Evolutionary conservation across 2,113 vertebrate genomes (phyloP), one percentile per base, ranked within the genome.

Genomic region (Callipepla californica): DNA sequence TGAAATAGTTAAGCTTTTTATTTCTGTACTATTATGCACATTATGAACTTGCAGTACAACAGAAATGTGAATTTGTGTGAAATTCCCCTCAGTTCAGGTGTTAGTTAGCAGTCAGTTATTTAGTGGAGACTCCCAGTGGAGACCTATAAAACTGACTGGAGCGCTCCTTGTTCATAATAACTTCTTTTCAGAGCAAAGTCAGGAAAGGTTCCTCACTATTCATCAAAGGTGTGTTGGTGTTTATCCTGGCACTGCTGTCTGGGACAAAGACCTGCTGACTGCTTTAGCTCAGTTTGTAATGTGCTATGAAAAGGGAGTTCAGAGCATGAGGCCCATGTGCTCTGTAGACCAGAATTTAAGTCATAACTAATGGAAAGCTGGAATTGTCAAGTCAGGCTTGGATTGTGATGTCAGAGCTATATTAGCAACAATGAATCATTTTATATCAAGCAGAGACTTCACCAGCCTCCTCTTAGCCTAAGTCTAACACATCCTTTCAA

Each of bases 191-290:
- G 69, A 92, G 42, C 58, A 44, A 34, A 44, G 59, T 57, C 42
- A 42, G 55, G 44, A 88, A 93, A 40, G 51, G 50, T 87, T 84
- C 88, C 89, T 90, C 45, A 10, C 79, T 78, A 69, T 85, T 95
- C 81, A 88, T 89, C 88, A 92, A 72, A 94, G 78, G 57, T 48
- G 32, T 67, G 44, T 32, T 72, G 79, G 55, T 96, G 76, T 96
- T 97, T 94, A 83, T 26, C 45, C 82, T 95, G 96, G 96, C 94
- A 95, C 18, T 0, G 8, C 30, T 76, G 34, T 70, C 79, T 62
- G 63, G 65, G 78, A 82, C 7, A 4, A 87, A 92, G 83, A 84
- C 40, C 51, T 74, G 78, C 83, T 76, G 76, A 79, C 72, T 84
- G 72, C 38, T 62, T 80, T 38, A 86, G 77, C 7, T 0, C 2